phyloP scores from a whole-genome alignment of 2,888 invertebrate genomes.

The Keiferia lycopersicella region DNA sequence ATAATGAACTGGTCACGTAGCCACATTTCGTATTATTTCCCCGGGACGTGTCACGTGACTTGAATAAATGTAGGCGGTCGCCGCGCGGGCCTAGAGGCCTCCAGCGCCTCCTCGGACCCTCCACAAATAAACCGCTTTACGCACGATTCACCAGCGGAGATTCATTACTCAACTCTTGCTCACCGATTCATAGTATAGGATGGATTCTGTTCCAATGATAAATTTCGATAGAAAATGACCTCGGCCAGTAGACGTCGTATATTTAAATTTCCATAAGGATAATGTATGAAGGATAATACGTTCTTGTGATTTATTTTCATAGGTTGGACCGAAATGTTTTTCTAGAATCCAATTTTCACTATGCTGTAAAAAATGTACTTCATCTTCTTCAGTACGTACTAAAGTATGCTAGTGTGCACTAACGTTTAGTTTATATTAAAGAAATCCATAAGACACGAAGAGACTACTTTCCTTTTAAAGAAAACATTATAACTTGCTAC shows the following conservation, averaged over 20 bases:
- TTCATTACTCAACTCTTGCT: conserved; percentile 78
- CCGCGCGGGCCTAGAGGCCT: conserved; percentile 55
- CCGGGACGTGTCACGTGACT: conserved; percentile 79
- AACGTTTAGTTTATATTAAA: conserved; percentile 37
- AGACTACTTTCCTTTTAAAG: conserved; percentile 32
- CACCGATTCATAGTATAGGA: conserved; percentile 60
- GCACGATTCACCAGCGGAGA: conserved; percentile 77
- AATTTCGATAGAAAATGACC: conserved; percentile 34
- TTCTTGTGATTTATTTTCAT: conserved; percentile 5
- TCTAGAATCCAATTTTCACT: conserved; percentile 32
- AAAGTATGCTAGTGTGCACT: conserved; percentile 29
- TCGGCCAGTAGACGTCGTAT: conserved; percentile 7
- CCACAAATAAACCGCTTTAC: conserved; percentile 80
- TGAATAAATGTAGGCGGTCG: conserved; percentile 70
- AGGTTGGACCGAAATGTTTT: conserved; percentile 13
- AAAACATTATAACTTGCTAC: conserved; percentile 33
- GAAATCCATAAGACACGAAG: conserved; percentile 32
- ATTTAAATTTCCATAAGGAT: conserved; percentile 9
- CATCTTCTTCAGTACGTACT: not conserved
- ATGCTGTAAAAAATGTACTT: not conserved
- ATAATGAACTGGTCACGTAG: conserved; percentile 81
- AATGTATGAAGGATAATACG: conserved; percentile 7
- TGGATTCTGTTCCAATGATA: conserved; percentile 41
- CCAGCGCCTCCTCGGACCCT: conserved; percentile 66
- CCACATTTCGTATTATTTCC: conserved; percentile 82